Conservation (phyloP, 2,113 vertebrate genomes). For the Hylia prasina region DNA sequence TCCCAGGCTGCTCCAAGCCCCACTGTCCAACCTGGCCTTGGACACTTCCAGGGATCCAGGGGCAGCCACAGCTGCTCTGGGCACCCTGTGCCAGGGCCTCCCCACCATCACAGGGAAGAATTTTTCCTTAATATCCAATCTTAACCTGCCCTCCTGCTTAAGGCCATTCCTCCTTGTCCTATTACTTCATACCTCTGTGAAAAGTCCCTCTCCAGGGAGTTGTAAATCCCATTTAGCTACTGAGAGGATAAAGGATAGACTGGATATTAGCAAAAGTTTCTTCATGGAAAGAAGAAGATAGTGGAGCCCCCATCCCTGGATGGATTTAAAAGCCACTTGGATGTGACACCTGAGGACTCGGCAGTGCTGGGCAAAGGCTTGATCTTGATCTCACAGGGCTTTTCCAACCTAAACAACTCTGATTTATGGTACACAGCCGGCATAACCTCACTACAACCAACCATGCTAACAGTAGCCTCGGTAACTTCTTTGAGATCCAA, state of each 20-base stretch:
- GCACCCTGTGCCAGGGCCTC: neutral
- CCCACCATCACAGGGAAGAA: rapidly evolving
- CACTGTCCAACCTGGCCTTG: rapidly evolving
- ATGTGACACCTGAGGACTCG: neutral
- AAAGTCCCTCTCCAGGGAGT: neutral
- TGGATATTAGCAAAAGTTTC: neutral
- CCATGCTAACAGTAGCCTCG: rapidly evolving
- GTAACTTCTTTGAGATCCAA: neutral
- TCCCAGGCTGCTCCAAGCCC: neutral
- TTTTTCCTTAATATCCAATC: neutral
- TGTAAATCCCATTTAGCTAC: neutral
- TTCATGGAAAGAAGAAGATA: neutral
- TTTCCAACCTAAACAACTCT: neutral
- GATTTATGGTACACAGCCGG: neutral
- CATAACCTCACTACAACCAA: neutral
- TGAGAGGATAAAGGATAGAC: neutral
- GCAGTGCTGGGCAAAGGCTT: neutral
- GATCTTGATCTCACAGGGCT: neutral
- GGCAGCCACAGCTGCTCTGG: neutral
- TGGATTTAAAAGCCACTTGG: neutral
- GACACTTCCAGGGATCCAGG: neutral
- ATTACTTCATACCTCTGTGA: neutral
- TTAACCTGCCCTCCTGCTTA: neutral
- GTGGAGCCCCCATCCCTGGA: neutral
- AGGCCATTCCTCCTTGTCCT: neutral